Base-by-base conservation (phyloP, 2,888 invertebrate species). In the Dusona sp. region DNA sequence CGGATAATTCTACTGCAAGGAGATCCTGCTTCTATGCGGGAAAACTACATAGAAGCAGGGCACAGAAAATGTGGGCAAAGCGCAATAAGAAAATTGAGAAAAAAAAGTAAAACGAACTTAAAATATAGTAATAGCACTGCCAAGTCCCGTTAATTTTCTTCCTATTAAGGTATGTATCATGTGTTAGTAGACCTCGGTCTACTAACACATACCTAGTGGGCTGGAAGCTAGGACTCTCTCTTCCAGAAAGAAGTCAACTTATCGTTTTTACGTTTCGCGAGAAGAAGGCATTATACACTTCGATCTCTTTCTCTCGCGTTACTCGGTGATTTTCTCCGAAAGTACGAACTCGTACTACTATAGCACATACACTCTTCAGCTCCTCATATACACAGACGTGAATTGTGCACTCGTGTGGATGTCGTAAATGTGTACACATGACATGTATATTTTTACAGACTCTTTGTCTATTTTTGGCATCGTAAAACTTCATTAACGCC, bases 401-500 rank as follows among this genome's bases (percentile, higher is more conserved):
- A n/a, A 57, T 45, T 4, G 38, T n/a, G 78, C 16, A 22, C 48
- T 78, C 51, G 51, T 38, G 36, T 19, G 67, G 45, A 68, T 70
- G 48, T 74, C 48, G 45, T 61, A 33, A 64, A 68, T 51, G 73
- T 74, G 22, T 75, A n/a, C 45, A 36, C 33, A 16, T 38, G n/a
- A 45, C 42, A 38, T 74, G 29, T 42, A 61, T 38, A 36, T 70
- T 38, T 38, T 22, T 22, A 13, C 42, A 42, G 13, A 25, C 22
- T 61, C 29, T 57, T 54, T 51, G 51, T 79, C 38, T 29, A 22
- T 85, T 45, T 73, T 79, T 81, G 65, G 75, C 54, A 48, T 68
- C 70, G 79, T 84, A 85, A 83, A 88, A 83, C 80, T 79, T 83
- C 65, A 83, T 65, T 57, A 77, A 86, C 77, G n/a, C 42, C 38